Conservation (phyloP, 1,140 invertebrate species). For the Drosophila varians region DNA sequence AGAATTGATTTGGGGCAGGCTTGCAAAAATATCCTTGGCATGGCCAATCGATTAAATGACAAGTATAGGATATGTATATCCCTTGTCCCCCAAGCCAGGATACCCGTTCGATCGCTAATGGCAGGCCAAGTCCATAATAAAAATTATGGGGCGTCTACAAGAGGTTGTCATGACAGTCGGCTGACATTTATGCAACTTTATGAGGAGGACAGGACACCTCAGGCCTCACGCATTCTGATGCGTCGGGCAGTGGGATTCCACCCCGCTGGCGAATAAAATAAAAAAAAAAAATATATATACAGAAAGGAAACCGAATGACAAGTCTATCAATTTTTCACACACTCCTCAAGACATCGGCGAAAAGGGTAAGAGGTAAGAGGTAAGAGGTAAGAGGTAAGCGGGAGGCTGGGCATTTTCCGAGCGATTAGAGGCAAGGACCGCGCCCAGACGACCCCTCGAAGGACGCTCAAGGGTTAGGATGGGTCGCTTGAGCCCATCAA, state of each 20-base stretch:
- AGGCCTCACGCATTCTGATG: neutral
- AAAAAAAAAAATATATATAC: neutral
- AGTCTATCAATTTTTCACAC: constrained; percentile 82
- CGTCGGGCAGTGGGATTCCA: constrained; percentile 26
- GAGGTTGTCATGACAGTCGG: constrained; percentile 79
- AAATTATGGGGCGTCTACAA: constrained; percentile 82
- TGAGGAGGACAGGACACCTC: constrained; percentile 34
- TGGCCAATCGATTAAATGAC: constrained; percentile 34
- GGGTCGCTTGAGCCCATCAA: constrained; percentile 7
- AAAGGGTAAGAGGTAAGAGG: too few species aligned
- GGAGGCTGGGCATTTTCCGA: constrained; percentile 34
- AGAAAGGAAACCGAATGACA: constrained; percentile 50
- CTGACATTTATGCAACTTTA: constrained; percentile 82
- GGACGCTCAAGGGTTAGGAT: constrained; percentile 39
- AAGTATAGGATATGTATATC: constrained; percentile 11
- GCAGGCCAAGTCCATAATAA: constrained; percentile 61
- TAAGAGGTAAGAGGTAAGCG: too few species aligned
- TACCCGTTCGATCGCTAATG: constrained; percentile 52
- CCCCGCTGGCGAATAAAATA: constrained; percentile 35
- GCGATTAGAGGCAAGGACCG: constrained; percentile 42
- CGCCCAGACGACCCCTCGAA: constrained; percentile 3
- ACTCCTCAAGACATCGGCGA: constrained; percentile 71
- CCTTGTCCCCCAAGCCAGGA: neutral
- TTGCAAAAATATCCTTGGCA: neutral
- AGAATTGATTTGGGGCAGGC: neutral